Conservation (phyloP, 2,113 vertebrate species). For the Recurvirostra avosetta region DNA sequence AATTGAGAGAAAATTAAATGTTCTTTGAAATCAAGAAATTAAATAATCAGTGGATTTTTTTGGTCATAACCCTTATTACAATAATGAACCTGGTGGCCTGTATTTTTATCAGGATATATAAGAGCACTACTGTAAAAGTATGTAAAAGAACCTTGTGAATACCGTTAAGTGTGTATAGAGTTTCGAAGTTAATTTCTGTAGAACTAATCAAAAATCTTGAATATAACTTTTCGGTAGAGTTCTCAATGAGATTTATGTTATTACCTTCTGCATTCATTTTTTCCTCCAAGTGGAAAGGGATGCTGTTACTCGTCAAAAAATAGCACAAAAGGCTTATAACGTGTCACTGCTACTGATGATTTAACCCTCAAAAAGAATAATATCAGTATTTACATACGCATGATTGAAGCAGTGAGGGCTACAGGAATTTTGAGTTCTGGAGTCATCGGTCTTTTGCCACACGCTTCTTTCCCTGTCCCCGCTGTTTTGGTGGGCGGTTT, state of each 20-base stretch:
- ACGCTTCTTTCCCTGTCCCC: not conserved
- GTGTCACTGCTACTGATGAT: not conserved
- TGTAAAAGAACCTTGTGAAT: not conserved
- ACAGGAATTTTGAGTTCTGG: not conserved
- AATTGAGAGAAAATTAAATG: not conserved
- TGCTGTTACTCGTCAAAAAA: not conserved
- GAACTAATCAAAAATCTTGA: not conserved
- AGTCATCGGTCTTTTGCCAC: not conserved
- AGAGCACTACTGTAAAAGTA: not conserved
- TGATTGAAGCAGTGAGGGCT: not conserved
- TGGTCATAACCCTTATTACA: not conserved
- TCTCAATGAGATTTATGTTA: not conserved
- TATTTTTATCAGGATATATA: not conserved
- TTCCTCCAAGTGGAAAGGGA: not conserved
- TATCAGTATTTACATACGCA: not conserved
- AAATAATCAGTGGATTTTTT: not conserved
- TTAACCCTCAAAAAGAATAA: not conserved
- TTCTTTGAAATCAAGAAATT: not conserved
- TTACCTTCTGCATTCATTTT: not conserved
- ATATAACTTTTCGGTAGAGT: not conserved
- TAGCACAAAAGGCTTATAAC: not conserved
- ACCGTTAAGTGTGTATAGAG: not conserved
- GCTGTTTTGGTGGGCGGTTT: not conserved
- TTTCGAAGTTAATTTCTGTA: not conserved
- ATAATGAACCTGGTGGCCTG: not conserved